A percentile compares a stretch with the other conserved stretches of the same genome.
Evolutionary conservation across 2,113 vertebrate genomes (phyloP).

Genomic region (Arvicanthis niloticus): DNA sequence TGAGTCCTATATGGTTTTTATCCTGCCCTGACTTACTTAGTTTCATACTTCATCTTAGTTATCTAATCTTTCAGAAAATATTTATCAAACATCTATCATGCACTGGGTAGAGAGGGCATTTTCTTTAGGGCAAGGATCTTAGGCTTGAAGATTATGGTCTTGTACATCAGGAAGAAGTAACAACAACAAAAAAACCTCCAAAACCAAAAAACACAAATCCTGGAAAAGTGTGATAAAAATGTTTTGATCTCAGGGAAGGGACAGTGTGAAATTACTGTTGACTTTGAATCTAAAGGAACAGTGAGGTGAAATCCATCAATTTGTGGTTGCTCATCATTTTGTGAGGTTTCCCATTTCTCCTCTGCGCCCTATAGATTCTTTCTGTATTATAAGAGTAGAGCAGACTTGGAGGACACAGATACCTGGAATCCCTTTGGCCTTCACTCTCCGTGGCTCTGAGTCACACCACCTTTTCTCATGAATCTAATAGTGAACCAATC

Average conservation of each 20-base stretch:
- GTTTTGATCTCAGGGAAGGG: neutral
- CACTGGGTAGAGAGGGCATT: neutral
- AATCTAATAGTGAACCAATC: neutral
- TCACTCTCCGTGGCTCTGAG: neutral
- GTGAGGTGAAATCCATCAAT: neutral
- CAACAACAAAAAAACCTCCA: neutral
- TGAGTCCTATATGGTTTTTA: neutral
- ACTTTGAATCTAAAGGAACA: neutral
- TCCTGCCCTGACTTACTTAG: neutral
- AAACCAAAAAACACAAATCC: neutral
- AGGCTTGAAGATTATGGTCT: neutral
- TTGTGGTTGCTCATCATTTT: slow-evolving; percentile 5
- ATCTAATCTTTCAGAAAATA: neutral
- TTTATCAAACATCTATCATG: neutral
- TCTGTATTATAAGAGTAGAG: neutral
- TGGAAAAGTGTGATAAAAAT: neutral
- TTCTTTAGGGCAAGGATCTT: neutral
- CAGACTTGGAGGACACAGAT: neutral
- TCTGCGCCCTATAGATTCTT: slow-evolving; percentile 7
- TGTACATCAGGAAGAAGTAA: neutral
- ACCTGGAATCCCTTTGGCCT: slow-evolving; percentile 12
- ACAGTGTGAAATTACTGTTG: neutral
- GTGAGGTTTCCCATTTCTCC: neutral
- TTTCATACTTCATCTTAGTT: neutral
- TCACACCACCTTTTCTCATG: neutral